phyloP scores from a whole-genome alignment of 2,888 invertebrate species.

The Aplocera efformata region DNA sequence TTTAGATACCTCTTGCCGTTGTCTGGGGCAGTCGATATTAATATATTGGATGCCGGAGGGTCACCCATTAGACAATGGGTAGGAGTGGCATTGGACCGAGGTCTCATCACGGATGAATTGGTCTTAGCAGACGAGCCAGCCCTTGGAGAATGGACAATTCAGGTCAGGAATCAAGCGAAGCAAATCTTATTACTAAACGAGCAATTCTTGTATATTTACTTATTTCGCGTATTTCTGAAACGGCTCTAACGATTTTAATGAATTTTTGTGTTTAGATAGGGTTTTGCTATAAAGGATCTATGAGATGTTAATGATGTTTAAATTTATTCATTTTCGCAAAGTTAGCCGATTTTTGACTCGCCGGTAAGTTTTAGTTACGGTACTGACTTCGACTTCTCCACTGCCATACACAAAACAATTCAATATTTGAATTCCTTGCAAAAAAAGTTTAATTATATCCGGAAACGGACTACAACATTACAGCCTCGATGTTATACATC shows the following conservation, averaged over 20 bases:
- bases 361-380: too few relatives aligned
- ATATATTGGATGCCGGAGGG: slow-evolving; percentile 71
- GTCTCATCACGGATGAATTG: slow-evolving; percentile 88
- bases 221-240: too few relatives aligned
- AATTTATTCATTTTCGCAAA: too few relatives aligned
- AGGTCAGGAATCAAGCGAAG: slow-evolving; percentile 49
- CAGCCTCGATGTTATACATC: slow-evolving; percentile 26
- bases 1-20: slow-evolving; percentile 66
- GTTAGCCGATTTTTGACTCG: too few relatives aligned
- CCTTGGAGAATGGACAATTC: slow-evolving; percentile 93
- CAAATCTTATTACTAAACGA: not conserved
- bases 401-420: not conserved
- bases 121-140: slow-evolving; percentile 90
- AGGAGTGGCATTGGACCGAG: slow-evolving; percentile 83
- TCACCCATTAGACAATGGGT: slow-evolving; percentile 92
- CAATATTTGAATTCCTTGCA: slow-evolving; percentile 8
- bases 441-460: slow-evolving; percentile 20
- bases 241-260: too few relatives aligned
- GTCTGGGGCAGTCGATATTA: slow-evolving; percentile 59
- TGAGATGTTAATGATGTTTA: too few relatives aligned
- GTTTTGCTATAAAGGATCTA: too few relatives aligned
- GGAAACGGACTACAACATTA: slow-evolving; percentile 20
- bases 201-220: too few relatives aligned
- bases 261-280: too few relatives aligned
- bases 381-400: too few relatives aligned